Conservation (phyloP, 2,113 vertebrate species). For the Trematomus loennbergii region DNA sequence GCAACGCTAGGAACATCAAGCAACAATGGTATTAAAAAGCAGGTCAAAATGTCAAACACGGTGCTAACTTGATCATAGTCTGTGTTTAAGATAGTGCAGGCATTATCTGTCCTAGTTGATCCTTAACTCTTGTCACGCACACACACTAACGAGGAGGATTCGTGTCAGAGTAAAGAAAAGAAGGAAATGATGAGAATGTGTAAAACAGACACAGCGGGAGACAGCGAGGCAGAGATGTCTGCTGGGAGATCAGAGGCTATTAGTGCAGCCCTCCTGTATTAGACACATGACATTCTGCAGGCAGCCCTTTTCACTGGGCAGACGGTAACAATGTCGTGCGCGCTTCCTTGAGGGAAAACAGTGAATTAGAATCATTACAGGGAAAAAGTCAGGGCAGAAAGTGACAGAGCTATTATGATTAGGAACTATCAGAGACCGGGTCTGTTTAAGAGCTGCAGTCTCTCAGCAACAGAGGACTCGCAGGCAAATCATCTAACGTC, state of each 20-base stretch:
- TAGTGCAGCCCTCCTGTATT: slow-evolving; percentile 45
- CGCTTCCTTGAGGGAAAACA: slow-evolving; percentile 68
- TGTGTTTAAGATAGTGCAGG: background rate
- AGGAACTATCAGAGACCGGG: slow-evolving; percentile 63
- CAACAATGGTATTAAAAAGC: background rate
- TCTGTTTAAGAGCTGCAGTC: slow-evolving; percentile 73
- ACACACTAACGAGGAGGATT: slow-evolving; percentile 5
- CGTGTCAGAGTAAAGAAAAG: background rate
- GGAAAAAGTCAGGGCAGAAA: slow-evolving; percentile 66
- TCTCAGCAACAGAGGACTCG: slow-evolving; percentile 75
- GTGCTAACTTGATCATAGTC: background rate
- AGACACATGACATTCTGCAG: slow-evolving; percentile 65
- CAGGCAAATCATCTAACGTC: slow-evolving; percentile 69
- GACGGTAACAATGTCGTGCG: slow-evolving; percentile 56
- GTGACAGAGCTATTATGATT: slow-evolving; percentile 77
- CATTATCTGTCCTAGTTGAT: background rate
- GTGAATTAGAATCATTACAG: slow-evolving; percentile 80
- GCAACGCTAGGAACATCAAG: background rate
- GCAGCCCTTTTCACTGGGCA: slow-evolving; percentile 58
- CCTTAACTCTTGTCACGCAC: background rate
- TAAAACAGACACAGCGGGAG: slow-evolving; percentile 13
- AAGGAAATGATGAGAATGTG: background rate
- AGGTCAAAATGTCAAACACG: background rate
- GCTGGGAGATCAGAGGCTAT: slow-evolving; percentile 39
- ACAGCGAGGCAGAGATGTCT: slow-evolving; percentile 1